A percentile compares a stretch with the other conserved stretches of the same genome.
Conservation (phyloP, 2,888 invertebrate species). For the Eristalis arbustorum region DNA sequence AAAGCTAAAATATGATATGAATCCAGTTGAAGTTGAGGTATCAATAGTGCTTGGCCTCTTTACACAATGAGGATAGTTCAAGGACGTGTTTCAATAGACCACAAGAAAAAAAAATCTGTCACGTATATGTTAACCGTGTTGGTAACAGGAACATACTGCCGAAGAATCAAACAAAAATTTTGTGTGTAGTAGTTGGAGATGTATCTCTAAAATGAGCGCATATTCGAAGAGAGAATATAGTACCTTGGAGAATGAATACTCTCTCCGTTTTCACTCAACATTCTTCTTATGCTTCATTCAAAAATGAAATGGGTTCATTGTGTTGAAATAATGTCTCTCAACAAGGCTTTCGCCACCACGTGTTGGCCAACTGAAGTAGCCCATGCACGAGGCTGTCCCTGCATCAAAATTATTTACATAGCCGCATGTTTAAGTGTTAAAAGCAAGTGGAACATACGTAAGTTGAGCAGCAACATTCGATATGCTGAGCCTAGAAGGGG, state of each 20-base stretch:
- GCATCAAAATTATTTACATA: no score
- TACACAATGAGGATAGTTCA: slow-evolving; percentile 34
- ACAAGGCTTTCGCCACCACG: not conserved
- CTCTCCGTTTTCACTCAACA: not conserved
- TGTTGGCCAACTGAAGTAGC: not conserved
- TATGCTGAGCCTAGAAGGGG: not conserved
- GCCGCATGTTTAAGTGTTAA: not conserved
- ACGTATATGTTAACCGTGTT: slow-evolving; percentile 47
- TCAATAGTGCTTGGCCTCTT: slow-evolving; percentile 34
- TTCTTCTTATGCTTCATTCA: not conserved
- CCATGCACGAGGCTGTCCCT: no score
- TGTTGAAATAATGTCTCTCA: not conserved
- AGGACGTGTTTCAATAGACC: slow-evolving; percentile 39
- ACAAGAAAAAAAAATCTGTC: slow-evolving; percentile 15
- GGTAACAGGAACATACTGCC: slow-evolving; percentile 28
- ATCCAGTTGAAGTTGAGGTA: slow-evolving; percentile 24
- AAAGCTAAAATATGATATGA: slow-evolving; percentile 17
- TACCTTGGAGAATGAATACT: not conserved
- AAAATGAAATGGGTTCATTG: not conserved
- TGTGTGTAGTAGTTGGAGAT: slow-evolving; percentile 36
- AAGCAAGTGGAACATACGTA: not conserved
- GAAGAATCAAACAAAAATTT: slow-evolving; percentile 20
- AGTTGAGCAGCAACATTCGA: not conserved
- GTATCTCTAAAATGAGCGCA: not conserved
- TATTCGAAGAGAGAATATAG: not conserved